These are phyloP conservation scores for Ariolimax columbianus DNA, from an alignment of 2,888 invertebrate species.

Conservation along the genomic window DNA sequence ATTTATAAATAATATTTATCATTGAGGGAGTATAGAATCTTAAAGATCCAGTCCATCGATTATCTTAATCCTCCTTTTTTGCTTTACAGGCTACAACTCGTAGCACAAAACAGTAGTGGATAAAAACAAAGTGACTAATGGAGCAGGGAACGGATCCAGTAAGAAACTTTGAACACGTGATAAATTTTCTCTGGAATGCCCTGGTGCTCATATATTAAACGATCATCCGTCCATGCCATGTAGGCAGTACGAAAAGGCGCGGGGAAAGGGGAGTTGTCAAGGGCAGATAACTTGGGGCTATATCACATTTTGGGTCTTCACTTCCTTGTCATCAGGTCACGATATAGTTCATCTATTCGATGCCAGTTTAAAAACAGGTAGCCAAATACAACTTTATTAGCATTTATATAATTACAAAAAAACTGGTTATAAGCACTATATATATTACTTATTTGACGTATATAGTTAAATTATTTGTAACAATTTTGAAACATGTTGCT, in stretches of 20 bases:
- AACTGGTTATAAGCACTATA: neutral
- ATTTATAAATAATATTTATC: too few relatives aligned
- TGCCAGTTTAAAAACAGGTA: neutral
- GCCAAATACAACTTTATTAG: neutral
- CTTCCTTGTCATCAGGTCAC: conserved; percentile 25
- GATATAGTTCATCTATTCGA: neutral
- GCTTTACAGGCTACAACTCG: too few relatives aligned
- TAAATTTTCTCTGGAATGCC: too few relatives aligned
- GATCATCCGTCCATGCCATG: too few relatives aligned
- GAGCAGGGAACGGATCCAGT: too few relatives aligned
- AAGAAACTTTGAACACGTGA: too few relatives aligned
- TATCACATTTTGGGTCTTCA: neutral
- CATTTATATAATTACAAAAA: neutral
- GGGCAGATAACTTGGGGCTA: conserved; percentile 19
- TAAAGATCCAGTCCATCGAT: too few relatives aligned
- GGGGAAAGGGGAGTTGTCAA: conserved; percentile 1
- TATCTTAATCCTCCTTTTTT: too few relatives aligned
- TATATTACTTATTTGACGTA: neutral
- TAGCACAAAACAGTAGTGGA: too few relatives aligned
- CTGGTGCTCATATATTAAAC: too few relatives aligned
- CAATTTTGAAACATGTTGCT: conserved; percentile 20
- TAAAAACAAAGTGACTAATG: too few relatives aligned
- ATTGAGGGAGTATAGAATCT: too few relatives aligned
- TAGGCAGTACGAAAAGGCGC: conserved; percentile 32
- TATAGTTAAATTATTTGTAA: neutral